Percentiles rank a stretch among this genome's conserved stretches.
Evolutionary conservation across 2,113 vertebrate genomes (phyloP).

Genomic region (Nycticorax nycticorax): DNA sequence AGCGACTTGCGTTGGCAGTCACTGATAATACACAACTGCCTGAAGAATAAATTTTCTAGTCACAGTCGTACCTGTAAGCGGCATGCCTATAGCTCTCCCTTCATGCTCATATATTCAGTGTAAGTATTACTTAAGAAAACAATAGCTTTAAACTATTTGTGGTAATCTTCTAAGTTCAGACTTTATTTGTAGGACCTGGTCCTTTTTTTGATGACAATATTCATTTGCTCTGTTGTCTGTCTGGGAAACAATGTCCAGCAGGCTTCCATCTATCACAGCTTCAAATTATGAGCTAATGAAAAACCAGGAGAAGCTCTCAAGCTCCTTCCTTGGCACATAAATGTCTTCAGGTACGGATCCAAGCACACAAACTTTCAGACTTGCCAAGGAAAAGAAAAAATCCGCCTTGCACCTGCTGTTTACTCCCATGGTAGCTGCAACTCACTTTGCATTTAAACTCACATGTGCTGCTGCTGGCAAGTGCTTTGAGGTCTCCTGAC

Average conservation of each 20-base stretch:
- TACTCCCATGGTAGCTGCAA: neutral
- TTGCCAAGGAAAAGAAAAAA: neutral
- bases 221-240: neutral
- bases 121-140: neutral
- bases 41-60: neutral
- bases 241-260: neutral
- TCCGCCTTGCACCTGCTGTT: neutral
- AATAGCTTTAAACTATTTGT: neutral
- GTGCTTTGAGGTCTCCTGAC: neutral
- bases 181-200: neutral
- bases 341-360: neutral
- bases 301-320: neutral
- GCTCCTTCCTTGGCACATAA: neutral
- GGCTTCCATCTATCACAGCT: neutral
- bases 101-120: neutral
- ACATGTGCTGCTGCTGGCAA: neutral
- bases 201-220: neutral
- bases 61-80: neutral
- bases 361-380: neutral
- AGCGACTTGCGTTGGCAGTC: neutral
- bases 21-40: neutral
- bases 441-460: neutral
- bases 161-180: neutral
- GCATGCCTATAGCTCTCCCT: neutral
- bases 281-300: neutral